Base-by-base conservation (phyloP, 2,113 vertebrate species). In the Herpailurus yagouaroundi region DNA sequence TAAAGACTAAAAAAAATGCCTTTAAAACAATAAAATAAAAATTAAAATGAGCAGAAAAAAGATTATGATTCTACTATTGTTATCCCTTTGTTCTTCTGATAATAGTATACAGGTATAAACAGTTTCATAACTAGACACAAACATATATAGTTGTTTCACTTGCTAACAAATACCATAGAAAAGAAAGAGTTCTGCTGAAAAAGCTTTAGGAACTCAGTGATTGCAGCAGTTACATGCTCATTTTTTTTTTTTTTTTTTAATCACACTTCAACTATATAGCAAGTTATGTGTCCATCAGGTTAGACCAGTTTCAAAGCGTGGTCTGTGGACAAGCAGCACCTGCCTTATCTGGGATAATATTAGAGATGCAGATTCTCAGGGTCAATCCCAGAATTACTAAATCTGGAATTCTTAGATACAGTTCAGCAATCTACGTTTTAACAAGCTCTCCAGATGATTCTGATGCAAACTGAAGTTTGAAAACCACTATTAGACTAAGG, bases 401-500 rank as follows among this genome's bases (percentile, higher is more conserved):
- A 91, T 68, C 38, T 9, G n/a, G 21, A 69, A 63, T 81, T 92
- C 29, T 89, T 45, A 60, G 38, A 74, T 45, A 63, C 45, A 16
- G 81, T 15, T 69, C 50, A 71, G 52, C 19, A 87, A 87, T 19
- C 13, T 41, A 25, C 12, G 23, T 60, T 87, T 45, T 83, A 92
- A 71, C 18, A 74, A 82, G 68, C 2, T 92, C 3, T 71, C 45
- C 52, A 66, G 29, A 73, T 64, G 25, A 80, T 83, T 89, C 31
- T 80, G 31, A 94, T 57, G 8, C 45, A 94, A 79, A 25, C 5
- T 64, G 4, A 88, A 83, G 36, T 77, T 57, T 77, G 60, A 89
- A 94, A 94, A 88, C 7, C 84, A 96, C 16, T 55, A 13, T 79
- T 38, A 96, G 23, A 83, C n/a, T 94, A 60, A 91, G 55, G 27